Evolutionary conservation across 2,113 vertebrate genomes (phyloP), one percentile per base, ranked within the genome.

Genomic region (Neolamprologus sp.): DNA sequence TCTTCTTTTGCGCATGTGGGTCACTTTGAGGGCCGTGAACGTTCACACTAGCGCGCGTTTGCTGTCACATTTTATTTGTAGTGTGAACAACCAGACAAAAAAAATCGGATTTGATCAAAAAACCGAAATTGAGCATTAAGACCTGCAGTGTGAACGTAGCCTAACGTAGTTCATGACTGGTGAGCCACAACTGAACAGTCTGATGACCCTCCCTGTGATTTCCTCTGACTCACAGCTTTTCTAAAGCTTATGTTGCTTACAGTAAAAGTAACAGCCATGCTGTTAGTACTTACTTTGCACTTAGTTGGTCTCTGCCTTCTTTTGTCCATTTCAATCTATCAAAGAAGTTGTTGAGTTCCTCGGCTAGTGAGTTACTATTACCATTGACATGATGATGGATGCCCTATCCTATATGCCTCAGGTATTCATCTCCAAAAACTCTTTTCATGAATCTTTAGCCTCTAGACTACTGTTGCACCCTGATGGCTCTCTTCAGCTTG

Each of bases 21-120:
- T 21, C 6, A 6, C n/a, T 54, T 54, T 54, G n/a, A 54, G 53
- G 53, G 10, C 10, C 6, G 2, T 54, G 53, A 54, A 54, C 6
- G 0, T 54, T 54, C 53, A 54, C 10, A 54, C n/a, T 54, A 12
- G n/a, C 1, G 0, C 6, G 2, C 2, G 53, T 23, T 54, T 54
- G 53, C n/a, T 54, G 10, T 12, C 53, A 23, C 10, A 54, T 54
- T 54, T 54, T 54, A 54, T 23, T 54, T 54, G 53, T 54, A 12
- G 53, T 54, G 10, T 54, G n/a, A 54, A 23, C 53, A 54, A 54
- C 10, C n/a, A 23, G n/a, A 54, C n/a, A 54, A 23, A 54, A 54
- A 54, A 23, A 54, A 54, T 54, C 4, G 1, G 53, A 54, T 54
- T 54, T 23, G 53, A 23, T 54, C n/a, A 54, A 54, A 54, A 54